Base-by-base conservation (phyloP, 2,113 vertebrate genomes). In the Sebastes fasciatus region DNA sequence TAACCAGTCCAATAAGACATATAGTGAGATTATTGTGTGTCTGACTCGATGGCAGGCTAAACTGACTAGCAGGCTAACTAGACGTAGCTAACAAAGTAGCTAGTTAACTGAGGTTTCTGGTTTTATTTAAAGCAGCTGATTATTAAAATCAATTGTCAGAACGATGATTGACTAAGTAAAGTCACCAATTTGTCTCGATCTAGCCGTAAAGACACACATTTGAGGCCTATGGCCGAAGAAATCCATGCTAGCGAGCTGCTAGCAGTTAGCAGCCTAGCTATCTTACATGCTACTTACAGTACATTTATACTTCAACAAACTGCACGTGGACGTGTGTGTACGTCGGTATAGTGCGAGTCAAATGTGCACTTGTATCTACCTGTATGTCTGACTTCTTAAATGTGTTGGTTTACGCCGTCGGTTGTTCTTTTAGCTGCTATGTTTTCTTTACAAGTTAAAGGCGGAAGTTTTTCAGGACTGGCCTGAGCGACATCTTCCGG, bases 391-490 rank as follows among this genome's bases (percentile, higher is more conserved):
- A 74, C 87, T 86, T 86, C 89, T 90, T 74, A 77, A 82, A 74
- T 51, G 7, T 57, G 57, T 51, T 52, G 80, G 76, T 90, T 34
- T 82, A 57, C 76, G 80, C 88, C 86, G 92, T 94, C 90, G 88
- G 77, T 69, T 70, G 79, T 68, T 34, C 84, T 89, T 86, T 91
- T 89, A 93, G 92, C 91, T 70, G 80, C 88, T 87, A 49, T 94
- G 92, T 94, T 94, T 94, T 94, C 92, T 93, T 92, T 92, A 93
- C 92, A 93, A 95, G 86, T 94, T 93, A 88, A 34, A 94, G 92
- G 90, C 94, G 94, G 94, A 94, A 94, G 94, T 94, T 94, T 94
- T 93, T 93, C 80, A 88, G 90, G 88, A 92, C 86, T 84, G 85
- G 90, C 86, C 88, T 74, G 62, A 82, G 83, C 86, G 91, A 92